Conservation (phyloP, 2,113 vertebrate genomes). For the Nestor notabilis region DNA sequence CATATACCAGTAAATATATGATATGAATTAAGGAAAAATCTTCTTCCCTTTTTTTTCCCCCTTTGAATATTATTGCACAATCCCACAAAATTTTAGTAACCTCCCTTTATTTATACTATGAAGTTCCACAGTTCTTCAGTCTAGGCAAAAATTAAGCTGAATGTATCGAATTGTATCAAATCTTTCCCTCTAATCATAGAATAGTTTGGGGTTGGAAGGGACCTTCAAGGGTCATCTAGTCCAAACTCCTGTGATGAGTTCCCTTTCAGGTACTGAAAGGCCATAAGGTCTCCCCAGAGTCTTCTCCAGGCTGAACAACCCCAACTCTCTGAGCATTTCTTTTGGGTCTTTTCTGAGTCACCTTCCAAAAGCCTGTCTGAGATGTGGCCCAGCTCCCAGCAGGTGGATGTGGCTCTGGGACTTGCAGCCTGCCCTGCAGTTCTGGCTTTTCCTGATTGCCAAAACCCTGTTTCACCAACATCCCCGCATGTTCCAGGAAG, state of each 20-base stretch:
- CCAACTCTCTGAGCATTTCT: neutral
- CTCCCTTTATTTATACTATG: neutral
- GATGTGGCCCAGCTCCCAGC: neutral
- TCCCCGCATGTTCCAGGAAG: accelerated
- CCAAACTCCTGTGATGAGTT: neutral
- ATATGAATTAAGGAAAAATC: neutral
- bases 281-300: neutral
- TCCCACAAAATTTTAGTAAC: neutral
- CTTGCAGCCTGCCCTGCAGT: neutral
- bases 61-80: neutral
- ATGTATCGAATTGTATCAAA: neutral
- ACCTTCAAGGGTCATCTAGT: neutral
- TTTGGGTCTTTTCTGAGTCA: neutral
- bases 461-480: neutral
- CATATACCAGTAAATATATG: neutral
- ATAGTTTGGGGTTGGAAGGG: neutral
- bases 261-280: neutral
- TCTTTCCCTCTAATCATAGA: neutral
- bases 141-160: neutral
- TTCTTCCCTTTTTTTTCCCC: neutral
- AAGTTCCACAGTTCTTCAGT: neutral
- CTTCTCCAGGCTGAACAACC: neutral
- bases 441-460: neutral
- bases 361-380: neutral
- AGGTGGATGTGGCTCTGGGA: neutral